Conservation (phyloP, 2,888 invertebrate species). For the Parochlus steinenii region DNA sequence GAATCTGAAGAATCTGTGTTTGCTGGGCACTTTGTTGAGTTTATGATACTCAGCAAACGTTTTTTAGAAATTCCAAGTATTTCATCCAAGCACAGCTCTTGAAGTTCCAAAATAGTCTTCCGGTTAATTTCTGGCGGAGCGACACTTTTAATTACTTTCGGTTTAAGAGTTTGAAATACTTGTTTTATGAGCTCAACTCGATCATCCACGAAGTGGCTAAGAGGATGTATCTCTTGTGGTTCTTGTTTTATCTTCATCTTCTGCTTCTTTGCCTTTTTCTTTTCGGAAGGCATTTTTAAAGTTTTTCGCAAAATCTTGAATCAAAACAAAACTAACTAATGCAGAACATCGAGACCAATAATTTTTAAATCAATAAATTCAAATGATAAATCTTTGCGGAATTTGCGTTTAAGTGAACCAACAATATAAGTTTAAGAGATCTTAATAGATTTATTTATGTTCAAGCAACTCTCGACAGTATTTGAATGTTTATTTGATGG, state of each 20-base stretch:
- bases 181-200: conserved; percentile 41
- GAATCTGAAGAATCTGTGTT: conserved; percentile 28
- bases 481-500: too few species aligned
- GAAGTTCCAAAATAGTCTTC: conserved; percentile 32
- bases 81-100: conserved; percentile 43
- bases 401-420: too few species aligned
- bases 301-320: neutral
- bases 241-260: conserved; percentile 22
- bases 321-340: too few species aligned
- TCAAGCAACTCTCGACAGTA: too few species aligned
- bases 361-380: too few species aligned
- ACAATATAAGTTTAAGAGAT: too few species aligned
- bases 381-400: too few species aligned
- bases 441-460: too few species aligned
- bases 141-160: conserved; percentile 33
- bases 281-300: conserved; percentile 9
- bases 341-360: too few species aligned
- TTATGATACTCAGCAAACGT: conserved; percentile 36
- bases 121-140: conserved; percentile 17
- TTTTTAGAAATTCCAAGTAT: conserved; percentile 44
- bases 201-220: conserved; percentile 40
- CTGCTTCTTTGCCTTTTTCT: conserved; percentile 22
- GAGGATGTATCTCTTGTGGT: conserved; percentile 33
- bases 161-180: conserved; percentile 37
- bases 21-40: conserved; percentile 24